Conservation (phyloP, 2,113 vertebrate species). For the Callipepla californica region DNA sequence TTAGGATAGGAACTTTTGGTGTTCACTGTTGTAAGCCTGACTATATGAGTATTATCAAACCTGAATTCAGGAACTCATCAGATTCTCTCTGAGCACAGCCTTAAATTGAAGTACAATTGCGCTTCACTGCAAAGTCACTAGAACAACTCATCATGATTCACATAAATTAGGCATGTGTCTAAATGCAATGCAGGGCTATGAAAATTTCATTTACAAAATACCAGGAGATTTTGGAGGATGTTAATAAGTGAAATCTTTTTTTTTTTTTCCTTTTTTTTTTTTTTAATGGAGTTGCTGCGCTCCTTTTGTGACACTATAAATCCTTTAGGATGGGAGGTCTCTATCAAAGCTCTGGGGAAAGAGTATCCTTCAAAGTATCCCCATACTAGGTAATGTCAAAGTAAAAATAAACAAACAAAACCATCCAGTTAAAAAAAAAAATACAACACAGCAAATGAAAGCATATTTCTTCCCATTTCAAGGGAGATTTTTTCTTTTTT, state of each 20-base stretch:
- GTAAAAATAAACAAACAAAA: slow-evolving; percentile 28
- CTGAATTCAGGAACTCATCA: neutral
- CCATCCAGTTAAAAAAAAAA: neutral
- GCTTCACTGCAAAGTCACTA: neutral
- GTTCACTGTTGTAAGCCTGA: neutral
- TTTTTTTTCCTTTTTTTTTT: neutral
- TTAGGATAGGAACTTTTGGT: neutral
- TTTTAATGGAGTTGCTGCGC: neutral
- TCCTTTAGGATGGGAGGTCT: neutral
- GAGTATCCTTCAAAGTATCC: neutral
- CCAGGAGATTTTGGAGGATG: neutral
- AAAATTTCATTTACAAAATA: slow-evolving; percentile 38
- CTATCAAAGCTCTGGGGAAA: neutral
- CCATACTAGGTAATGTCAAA: slow-evolving; percentile 11
- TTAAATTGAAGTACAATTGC: neutral
- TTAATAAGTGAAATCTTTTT: slow-evolving; percentile 6
- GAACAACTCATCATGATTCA: neutral
- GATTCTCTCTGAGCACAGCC: neutral
- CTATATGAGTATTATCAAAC: neutral
- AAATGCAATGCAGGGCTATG: neutral
- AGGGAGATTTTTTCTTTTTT: neutral
- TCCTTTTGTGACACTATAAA: neutral
- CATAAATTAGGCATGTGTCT: neutral
- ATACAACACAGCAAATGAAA: neutral
- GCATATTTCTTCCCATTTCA: neutral